Percentiles rank a stretch among this genome's conserved stretches.
These are phyloP conservation scores for Meiosimyza decipiens DNA, from an alignment of 2,888 invertebrate genomes.

Conservation along the genomic window DNA sequence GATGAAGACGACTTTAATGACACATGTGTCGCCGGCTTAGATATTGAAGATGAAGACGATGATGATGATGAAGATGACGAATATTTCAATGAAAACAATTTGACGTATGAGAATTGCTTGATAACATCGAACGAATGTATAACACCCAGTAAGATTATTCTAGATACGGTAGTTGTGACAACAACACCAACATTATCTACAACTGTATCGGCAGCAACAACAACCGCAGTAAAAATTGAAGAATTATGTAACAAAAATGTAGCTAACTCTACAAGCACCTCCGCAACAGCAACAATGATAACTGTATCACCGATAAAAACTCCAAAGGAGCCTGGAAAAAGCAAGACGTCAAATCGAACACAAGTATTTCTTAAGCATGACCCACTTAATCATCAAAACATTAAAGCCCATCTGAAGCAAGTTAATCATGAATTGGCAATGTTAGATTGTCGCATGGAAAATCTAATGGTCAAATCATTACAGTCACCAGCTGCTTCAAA, in stretches of 20 bases:
- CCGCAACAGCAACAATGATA: background rate
- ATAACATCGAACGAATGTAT: slow-evolving; percentile 54
- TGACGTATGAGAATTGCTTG: slow-evolving; percentile 57
- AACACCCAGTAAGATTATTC: slow-evolving; percentile 53
- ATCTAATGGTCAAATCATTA: slow-evolving; percentile 64
- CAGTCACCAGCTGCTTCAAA: slow-evolving; percentile 19
- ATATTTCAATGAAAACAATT: slow-evolving; percentile 51
- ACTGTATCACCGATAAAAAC: background rate
- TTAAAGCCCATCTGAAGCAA: slow-evolving; percentile 62
- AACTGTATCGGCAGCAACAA: slow-evolving; percentile 1
- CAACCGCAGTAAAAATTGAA: background rate
- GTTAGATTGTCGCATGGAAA: slow-evolving; percentile 72
- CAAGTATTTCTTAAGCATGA: slow-evolving; percentile 43
- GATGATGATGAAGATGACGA: slow-evolving; percentile 59
- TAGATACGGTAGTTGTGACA: slow-evolving; percentile 52
- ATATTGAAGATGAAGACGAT: slow-evolving; percentile 55
- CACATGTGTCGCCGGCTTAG: slow-evolving; percentile 41
- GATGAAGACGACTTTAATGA: slow-evolving; percentile 50
- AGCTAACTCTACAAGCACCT: background rate
- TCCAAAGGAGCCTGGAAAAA: background rate
- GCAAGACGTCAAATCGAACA: slow-evolving; percentile 28
- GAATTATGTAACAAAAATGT: background rate
- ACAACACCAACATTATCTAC: slow-evolving; percentile 32
- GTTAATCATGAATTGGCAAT: slow-evolving; percentile 70
- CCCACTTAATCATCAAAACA: slow-evolving; percentile 56